These are phyloP conservation scores for Natator depressus DNA, from an alignment of 2,113 vertebrate species.

Conservation along the genomic window DNA sequence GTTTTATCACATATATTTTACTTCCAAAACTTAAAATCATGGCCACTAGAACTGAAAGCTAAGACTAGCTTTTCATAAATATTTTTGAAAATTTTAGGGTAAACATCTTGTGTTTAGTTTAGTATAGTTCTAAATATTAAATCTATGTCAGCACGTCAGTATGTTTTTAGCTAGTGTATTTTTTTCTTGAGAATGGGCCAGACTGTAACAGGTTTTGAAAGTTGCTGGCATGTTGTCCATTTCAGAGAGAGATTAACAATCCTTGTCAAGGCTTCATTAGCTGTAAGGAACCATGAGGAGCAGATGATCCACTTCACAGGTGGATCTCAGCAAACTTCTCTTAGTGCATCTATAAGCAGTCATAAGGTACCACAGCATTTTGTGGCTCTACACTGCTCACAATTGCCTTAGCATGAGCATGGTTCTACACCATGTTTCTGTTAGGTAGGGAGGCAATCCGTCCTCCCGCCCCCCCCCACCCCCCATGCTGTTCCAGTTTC, in stretches of 20 bases:
- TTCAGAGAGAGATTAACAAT: background rate
- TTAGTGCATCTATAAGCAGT: background rate
- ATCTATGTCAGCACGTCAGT: rapidly evolving
- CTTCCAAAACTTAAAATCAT: background rate
- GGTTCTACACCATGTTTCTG: background rate
- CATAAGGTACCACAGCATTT: rapidly evolving
- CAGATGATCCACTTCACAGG: background rate
- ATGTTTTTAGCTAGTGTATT: background rate
- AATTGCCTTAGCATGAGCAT: background rate
- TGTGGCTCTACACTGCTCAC: background rate
- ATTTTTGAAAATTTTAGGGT: background rate
- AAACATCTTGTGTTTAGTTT: background rate
- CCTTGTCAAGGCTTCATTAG: background rate
- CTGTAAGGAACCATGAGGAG: background rate
- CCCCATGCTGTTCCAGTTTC: background rate
- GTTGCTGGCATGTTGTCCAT: background rate
- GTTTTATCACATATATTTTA: background rate
- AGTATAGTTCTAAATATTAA: background rate
- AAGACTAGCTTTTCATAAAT: background rate
- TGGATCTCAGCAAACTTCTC: background rate
- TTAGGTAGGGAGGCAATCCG: background rate
- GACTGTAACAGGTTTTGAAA: background rate
- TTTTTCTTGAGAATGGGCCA: background rate
- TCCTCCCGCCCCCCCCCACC: background rate
- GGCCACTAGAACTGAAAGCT: background rate